Conservation (phyloP, 92 coral and sea anemone species). For the Zoanthus sansibaricus region DNA sequence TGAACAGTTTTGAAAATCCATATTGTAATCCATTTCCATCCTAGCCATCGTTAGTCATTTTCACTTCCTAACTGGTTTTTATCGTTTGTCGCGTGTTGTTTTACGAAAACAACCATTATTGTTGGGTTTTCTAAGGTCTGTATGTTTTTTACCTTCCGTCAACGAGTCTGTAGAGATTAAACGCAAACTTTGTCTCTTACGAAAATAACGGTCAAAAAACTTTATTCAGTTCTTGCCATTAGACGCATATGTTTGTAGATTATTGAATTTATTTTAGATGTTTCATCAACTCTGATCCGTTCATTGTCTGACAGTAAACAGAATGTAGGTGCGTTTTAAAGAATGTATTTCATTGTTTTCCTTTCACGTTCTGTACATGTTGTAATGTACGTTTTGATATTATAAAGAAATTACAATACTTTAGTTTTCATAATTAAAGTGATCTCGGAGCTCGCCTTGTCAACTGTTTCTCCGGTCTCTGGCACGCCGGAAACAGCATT, state of each 20-base stretch:
- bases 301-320: background rate
- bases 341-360: background rate
- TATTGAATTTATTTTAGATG: constrained; percentile 10
- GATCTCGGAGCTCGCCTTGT: no score
- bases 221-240: background rate
- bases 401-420: no score
- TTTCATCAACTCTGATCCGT: constrained; percentile 5
- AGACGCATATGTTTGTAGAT: background rate
- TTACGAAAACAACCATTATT: constrained; percentile 8
- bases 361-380: no score
- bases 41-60: constrained; percentile 20
- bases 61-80: constrained; percentile 14
- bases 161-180: constrained; percentile 10
- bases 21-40: constrained; percentile 9
- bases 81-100: background rate
- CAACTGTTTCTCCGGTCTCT: no score
- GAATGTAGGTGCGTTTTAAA: constrained; percentile 15
- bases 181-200: constrained; percentile 5
- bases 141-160: constrained; percentile 9
- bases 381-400: no score
- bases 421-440: no score
- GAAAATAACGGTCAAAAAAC: constrained; percentile 2
- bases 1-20: background rate
- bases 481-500: no score
- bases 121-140: constrained; percentile 18